Evolutionary conservation across 2,797 vertebrate genomes (phyloP).

Genomic region (Limosa lapponica): DNA sequence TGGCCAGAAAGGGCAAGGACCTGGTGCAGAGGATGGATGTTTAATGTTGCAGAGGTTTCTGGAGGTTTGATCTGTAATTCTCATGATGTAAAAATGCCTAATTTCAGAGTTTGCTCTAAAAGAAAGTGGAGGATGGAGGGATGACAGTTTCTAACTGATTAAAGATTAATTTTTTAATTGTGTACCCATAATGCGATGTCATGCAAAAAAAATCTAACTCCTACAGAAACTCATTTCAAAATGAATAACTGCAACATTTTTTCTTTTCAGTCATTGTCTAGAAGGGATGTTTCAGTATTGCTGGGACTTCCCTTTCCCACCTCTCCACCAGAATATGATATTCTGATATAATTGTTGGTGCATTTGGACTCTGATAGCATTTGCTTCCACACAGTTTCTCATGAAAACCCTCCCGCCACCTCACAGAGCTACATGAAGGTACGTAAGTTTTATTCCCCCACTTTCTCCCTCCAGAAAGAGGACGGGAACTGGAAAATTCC

Average conservation of each 20-base stretch:
- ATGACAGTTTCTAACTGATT: not conserved
- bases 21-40: not conserved
- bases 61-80: not conserved
- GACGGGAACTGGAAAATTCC: not conserved
- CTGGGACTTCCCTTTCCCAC: not conserved
- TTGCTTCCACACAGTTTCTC: not conserved
- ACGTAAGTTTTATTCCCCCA: not conserved
- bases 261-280: constrained; percentile 18
- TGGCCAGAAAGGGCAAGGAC: not conserved
- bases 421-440: not conserved
- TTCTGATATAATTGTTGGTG: not conserved
- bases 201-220: not conserved
- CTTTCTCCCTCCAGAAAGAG: not conserved
- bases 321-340: not conserved
- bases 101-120: not conserved
- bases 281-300: not conserved
- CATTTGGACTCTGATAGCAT: not conserved
- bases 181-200: not conserved
- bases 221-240: constrained; percentile 4
- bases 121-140: not conserved
- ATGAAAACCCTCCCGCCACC: not conserved
- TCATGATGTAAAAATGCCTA: not conserved
- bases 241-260: not conserved
- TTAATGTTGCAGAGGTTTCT: not conserved
- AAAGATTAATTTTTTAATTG: not conserved